phyloP scores from a whole-genome alignment of 2,888 invertebrate species.

The Acleris cristana region DNA sequence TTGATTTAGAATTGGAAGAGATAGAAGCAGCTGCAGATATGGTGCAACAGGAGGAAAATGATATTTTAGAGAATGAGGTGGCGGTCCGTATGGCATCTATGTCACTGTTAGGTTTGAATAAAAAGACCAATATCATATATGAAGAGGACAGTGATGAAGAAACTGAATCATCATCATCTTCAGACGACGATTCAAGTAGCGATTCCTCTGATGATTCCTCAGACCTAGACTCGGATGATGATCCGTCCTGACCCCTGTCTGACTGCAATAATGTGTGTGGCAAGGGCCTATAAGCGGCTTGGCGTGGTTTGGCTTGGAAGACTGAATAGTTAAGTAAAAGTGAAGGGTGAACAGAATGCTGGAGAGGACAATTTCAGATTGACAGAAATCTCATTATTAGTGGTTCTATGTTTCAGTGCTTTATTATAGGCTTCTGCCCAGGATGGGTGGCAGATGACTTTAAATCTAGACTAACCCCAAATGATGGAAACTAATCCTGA shows the following conservation, averaged over 20 bases:
- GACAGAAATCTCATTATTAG: not conserved
- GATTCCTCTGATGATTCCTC: conserved; percentile 57
- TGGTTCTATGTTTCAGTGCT: not conserved
- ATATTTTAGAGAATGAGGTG: conserved; percentile 71
- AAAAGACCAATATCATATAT: conserved; percentile 45
- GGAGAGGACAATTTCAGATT: not conserved
- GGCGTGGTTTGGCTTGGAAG: conserved; percentile 13
- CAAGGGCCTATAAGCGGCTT: conserved; percentile 22
- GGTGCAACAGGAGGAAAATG: conserved; percentile 70
- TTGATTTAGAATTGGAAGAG: conserved; percentile 69
- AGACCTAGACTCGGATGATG: conserved; percentile 75
- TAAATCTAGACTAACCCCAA: too few species aligned
- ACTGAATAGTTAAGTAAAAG: conserved; percentile 30
- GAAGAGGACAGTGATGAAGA: conserved; percentile 58
- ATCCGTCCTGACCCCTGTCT: conserved; percentile 50
- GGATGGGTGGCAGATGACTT: too few species aligned
- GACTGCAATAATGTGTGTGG: conserved; percentile 21
- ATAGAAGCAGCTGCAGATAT: conserved; percentile 71
- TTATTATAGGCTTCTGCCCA: too few species aligned
- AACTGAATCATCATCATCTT: conserved; percentile 45
- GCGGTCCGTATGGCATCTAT: conserved; percentile 74
- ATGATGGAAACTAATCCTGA: too few species aligned
- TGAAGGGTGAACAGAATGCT: conserved; percentile 6
- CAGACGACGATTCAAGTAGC: conserved; percentile 49
- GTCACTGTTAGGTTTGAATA: conserved; percentile 64